Percentiles rank a stretch among this genome's conserved stretches.
These are phyloP conservation scores for Emydocephalus ijimae DNA, from an alignment of 2,113 vertebrate genomes.

Conservation along the genomic window DNA sequence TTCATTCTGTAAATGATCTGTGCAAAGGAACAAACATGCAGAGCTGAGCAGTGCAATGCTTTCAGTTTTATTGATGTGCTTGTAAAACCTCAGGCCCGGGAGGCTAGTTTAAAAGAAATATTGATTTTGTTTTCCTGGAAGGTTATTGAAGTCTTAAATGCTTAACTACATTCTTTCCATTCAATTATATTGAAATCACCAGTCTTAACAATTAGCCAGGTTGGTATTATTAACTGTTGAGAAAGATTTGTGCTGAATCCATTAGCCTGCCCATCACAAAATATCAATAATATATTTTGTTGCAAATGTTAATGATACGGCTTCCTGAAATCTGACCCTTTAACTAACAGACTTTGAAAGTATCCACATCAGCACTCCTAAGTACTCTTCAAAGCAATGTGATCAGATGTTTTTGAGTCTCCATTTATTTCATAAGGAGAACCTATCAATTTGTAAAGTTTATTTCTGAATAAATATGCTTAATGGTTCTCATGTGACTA, in stretches of 20 bases:
- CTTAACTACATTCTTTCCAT: conserved; percentile 60
- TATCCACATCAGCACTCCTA: neutral
- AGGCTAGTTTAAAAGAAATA: conserved; percentile 49
- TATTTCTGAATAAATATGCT: neutral
- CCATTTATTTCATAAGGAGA: neutral
- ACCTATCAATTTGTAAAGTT: neutral
- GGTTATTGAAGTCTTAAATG: conserved; percentile 63
- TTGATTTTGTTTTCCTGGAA: conserved; percentile 63
- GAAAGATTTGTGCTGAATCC: conserved; percentile 50
- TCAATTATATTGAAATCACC: conserved; percentile 64
- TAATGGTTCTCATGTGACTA: neutral
- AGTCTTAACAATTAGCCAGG: conserved; percentile 60
- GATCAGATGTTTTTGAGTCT: neutral
- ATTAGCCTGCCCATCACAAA: conserved; percentile 45
- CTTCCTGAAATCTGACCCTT: conserved; percentile 40
- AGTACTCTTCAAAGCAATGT: neutral
- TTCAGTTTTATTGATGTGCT: conserved; percentile 13
- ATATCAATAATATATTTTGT: conserved; percentile 17
- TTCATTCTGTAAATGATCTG: neutral
- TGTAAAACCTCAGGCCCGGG: conserved; percentile 38
- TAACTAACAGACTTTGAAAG: conserved; percentile 32
- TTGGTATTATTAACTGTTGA: conserved; percentile 53
- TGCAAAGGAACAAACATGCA: neutral
- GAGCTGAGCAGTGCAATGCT: neutral
- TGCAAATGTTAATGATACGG: conserved; percentile 26